Conservation (phyloP, 2,797 vertebrate genomes). For the Acanthis flammea region DNA sequence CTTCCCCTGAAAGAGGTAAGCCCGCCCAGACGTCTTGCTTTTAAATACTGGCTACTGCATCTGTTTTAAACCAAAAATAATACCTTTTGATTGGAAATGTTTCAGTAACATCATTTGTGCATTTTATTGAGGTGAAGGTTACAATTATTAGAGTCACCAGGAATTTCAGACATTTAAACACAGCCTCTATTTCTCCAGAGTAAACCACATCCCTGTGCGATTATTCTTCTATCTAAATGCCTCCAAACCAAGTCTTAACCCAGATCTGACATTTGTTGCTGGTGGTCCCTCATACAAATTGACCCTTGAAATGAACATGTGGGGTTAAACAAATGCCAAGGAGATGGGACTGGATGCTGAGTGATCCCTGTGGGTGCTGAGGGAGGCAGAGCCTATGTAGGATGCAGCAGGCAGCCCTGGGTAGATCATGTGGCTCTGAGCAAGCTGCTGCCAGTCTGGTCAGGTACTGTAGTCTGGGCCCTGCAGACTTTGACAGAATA, state of each 20-base stretch:
- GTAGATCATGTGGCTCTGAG: background rate
- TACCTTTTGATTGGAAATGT: slow-evolving; percentile 73
- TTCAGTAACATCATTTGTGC: slow-evolving; percentile 74
- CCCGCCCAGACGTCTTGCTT: slow-evolving; percentile 62
- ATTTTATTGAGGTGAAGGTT: slow-evolving; percentile 77
- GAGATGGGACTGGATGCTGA: background rate
- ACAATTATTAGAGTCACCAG: slow-evolving; percentile 76
- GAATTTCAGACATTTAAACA: slow-evolving; percentile 77
- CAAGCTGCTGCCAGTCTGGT: background rate
- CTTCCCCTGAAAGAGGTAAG: slow-evolving; percentile 67
- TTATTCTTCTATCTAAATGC: slow-evolving; percentile 79
- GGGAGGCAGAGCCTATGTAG: background rate
- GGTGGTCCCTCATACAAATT: slow-evolving; percentile 66
- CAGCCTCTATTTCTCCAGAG: slow-evolving; percentile 70
- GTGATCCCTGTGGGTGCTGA: background rate
- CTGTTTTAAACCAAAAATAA: slow-evolving; percentile 77
- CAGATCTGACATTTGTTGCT: slow-evolving; percentile 59
- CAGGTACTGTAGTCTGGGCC: background rate
- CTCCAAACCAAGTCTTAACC: slow-evolving; percentile 65
- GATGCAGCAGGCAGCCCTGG: background rate
- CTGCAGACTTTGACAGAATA: slow-evolving; percentile 11
- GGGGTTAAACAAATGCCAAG: background rate
- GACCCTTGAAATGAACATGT: background rate
- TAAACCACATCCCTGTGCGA: slow-evolving; percentile 75
- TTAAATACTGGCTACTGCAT: slow-evolving; percentile 66